A percentile compares a stretch with the other conserved stretches of the same genome.
phyloP scores from a whole-genome alignment of 2,113 vertebrate genomes.

The Pterophyllum scalare region DNA sequence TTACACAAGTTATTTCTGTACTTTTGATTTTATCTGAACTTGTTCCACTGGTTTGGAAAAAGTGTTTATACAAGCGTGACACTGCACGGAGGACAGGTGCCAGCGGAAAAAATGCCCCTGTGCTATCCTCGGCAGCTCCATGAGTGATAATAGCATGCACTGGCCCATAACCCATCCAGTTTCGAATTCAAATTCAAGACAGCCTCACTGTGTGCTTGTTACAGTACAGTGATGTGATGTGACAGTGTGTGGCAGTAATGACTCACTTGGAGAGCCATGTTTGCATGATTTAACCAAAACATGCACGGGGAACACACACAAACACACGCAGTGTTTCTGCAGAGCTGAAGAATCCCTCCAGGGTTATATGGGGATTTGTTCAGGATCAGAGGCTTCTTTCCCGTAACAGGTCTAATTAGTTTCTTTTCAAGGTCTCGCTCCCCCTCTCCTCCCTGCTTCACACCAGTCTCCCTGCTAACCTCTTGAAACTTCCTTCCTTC shows the following conservation, averaged over 20 bases:
- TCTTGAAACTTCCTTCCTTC: slow-evolving; percentile 41
- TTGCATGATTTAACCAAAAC: slow-evolving; percentile 29
- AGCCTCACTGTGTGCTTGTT: background rate
- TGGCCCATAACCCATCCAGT: background rate
- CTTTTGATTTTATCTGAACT: background rate
- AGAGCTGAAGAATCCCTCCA: slow-evolving; percentile 49
- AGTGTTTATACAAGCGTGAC: background rate
- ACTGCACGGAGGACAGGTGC: background rate
- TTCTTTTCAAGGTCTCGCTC: slow-evolving; percentile 52
- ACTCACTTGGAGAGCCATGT: slow-evolving; percentile 35
- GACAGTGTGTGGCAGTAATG: slow-evolving; percentile 17
- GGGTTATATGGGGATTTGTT: slow-evolving; percentile 66
- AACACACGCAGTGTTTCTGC: slow-evolving; percentile 33
- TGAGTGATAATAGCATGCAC: background rate
- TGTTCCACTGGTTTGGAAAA: background rate
- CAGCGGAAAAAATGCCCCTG: background rate
- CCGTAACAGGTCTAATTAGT: slow-evolving; percentile 67
- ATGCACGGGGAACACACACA: slow-evolving; percentile 15
- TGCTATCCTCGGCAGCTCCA: background rate
- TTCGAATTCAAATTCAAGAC: slow-evolving; percentile 1
- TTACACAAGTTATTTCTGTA: background rate
- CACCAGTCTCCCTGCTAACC: slow-evolving; percentile 38
- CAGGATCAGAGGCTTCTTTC: slow-evolving; percentile 67
- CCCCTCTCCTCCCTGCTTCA: slow-evolving; percentile 20
- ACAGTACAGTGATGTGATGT: background rate